phyloP scores from a whole-genome alignment of 2,113 vertebrate species.

The Barbus barbus region DNA sequence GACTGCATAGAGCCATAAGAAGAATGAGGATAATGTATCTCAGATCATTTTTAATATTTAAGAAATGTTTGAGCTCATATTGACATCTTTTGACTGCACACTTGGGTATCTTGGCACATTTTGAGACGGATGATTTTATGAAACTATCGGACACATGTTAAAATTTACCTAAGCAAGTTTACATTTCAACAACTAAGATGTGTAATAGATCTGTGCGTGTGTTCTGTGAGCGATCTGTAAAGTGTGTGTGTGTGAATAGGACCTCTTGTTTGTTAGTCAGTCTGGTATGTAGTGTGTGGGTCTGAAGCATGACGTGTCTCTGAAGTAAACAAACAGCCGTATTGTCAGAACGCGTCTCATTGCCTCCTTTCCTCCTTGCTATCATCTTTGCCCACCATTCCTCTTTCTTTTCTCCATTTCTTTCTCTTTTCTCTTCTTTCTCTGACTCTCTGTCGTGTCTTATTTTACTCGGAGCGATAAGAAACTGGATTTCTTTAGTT shows the following conservation, averaged over 20 bases:
- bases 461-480: neutral
- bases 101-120: neutral
- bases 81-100: neutral
- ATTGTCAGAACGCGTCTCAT: slow-evolving; percentile 44
- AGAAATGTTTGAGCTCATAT: neutral
- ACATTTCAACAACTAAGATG: neutral
- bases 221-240: no score
- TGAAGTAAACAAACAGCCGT: slow-evolving; percentile 58
- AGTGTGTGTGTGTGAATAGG: slow-evolving; percentile 36
- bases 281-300: slow-evolving; percentile 58
- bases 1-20: neutral
- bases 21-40: neutral
- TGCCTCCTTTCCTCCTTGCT: slow-evolving; percentile 29
- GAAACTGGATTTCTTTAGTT: neutral
- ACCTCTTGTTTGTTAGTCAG: slow-evolving; percentile 34
- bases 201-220: neutral
- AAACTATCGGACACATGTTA: neutral
- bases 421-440: slow-evolving; percentile 5
- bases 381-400: neutral
- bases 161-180: neutral
- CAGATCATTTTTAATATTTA: neutral
- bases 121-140: neutral
- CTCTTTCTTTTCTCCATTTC: slow-evolving; percentile 13
- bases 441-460: slow-evolving; percentile 16
- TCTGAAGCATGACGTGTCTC: slow-evolving; percentile 50